A percentile compares a stretch with the other conserved stretches of the same genome.
Conservation (phyloP, 1,140 invertebrate species). For the Lepidurus couesii region DNA sequence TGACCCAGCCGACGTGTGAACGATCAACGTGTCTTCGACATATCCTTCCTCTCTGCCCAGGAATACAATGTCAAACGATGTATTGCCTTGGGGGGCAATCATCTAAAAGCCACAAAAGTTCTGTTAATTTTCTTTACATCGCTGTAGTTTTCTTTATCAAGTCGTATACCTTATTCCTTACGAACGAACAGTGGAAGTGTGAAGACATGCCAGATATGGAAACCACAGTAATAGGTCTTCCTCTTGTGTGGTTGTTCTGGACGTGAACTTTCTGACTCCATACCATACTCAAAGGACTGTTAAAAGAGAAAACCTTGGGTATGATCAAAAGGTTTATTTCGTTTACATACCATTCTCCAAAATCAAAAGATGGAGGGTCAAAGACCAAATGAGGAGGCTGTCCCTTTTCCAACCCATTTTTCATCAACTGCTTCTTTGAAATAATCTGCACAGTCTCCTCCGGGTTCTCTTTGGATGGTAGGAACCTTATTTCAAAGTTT, state of each 20-base stretch:
- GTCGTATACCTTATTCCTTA: conserved; percentile 27
- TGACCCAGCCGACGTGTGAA: conserved; percentile 86
- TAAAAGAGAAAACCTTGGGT: conserved; percentile 32
- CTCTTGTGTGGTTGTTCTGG: conserved; percentile 27
- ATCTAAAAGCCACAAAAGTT: conserved; percentile 51
- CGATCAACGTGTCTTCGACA: conserved; percentile 79
- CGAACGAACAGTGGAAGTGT: conserved; percentile 33
- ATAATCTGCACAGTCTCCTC: neutral
- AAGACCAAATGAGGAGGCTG: conserved; percentile 42
- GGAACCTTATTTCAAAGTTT: neutral
- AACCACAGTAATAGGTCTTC: conserved; percentile 29
- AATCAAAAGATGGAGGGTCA: conserved; percentile 59
- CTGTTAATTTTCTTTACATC: conserved; percentile 14
- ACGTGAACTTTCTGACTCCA: conserved; percentile 34
- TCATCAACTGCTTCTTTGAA: neutral
- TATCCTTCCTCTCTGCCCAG: conserved; percentile 82
- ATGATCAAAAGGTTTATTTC: neutral
- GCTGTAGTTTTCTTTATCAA: neutral
- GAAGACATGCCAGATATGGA: conserved; percentile 32
- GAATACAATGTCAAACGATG: conserved; percentile 92
- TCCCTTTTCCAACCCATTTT: neutral
- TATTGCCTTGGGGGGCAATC: conserved; percentile 82
- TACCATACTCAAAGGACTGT: conserved; percentile 29
- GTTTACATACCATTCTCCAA: conserved; percentile 57
- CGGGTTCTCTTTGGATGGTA: neutral